These are phyloP conservation scores for Cydia fagiglandana DNA, from an alignment of 1,140 invertebrate genomes.

Conservation along the genomic window DNA sequence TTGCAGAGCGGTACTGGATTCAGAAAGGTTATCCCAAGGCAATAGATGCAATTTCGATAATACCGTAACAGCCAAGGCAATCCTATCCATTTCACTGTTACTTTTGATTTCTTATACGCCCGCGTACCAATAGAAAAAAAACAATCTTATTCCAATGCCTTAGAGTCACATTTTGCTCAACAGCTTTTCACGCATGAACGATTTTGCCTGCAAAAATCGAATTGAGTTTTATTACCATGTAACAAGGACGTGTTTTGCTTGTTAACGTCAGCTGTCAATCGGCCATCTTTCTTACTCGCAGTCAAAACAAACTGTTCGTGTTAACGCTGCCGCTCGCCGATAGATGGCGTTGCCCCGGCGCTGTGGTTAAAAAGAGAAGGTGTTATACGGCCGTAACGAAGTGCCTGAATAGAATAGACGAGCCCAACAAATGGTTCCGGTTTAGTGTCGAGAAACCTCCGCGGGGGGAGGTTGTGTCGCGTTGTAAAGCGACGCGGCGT, in stretches of 20 bases:
- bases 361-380: constrained; percentile 56
- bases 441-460: constrained; percentile 63
- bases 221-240: background rate
- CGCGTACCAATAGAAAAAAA: too few species aligned
- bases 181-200: constrained; percentile 1
- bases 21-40: constrained; percentile 18
- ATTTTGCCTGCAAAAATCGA: background rate
- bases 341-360: constrained; percentile 51
- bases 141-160: background rate
- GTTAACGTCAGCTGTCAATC: constrained; percentile 21
- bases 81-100: constrained; percentile 29
- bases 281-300: constrained; percentile 18
- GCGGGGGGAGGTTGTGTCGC: constrained; percentile 40
- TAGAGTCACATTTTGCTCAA: background rate
- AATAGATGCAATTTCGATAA: constrained; percentile 27
- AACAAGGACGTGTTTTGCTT: background rate
- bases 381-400: constrained; percentile 41
- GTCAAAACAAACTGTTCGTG: constrained; percentile 22
- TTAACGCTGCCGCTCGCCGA: constrained; percentile 19
- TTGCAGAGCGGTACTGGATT: background rate
- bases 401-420: constrained; percentile 19
- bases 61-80: constrained; percentile 22
- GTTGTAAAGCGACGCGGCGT: constrained; percentile 45
- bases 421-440: constrained; percentile 56
- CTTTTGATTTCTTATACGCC: constrained; percentile 18